Evolutionary conservation across 2,797 vertebrate species (phyloP), one percentile per base, ranked within the genome.

Genomic region (Rhyacichthys aspro): DNA sequence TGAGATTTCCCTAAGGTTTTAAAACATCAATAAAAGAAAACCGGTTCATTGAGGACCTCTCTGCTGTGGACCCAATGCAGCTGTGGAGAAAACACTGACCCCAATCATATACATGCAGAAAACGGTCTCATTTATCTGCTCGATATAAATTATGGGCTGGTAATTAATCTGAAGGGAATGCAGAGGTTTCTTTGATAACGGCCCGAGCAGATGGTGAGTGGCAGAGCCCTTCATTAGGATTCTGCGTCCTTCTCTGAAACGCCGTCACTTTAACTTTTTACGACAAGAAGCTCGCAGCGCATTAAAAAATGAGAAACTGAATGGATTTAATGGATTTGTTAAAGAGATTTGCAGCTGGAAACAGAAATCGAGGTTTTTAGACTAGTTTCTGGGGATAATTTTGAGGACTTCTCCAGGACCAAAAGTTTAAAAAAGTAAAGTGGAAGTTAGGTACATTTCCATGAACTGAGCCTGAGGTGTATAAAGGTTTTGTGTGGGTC

Each of bases 91-190:
- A 62, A 18, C 10, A 37, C 12, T 49, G 64, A 72, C 67, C 47
- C 41, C 19, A 43, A 54, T 38, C 19, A 58, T 55, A 37, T 11
- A 52, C 16, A 74, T 57, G 48, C 9, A 37, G 59, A 44, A 53
- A 72, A 78, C 59, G 68, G 63, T 72, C 53, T 59, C 44, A 66
- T 53, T 71, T 77, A 79, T 53, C 46, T 65, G 62, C 48, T 23
- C 56, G 57, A 47, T 55, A 11, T 60, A 58, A 70, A 71, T 81
- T 72, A 80, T 53, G 70, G 53, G 55, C 73, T 43, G 5, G 63
- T 88, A 83, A 88, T 88, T 84, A 83, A 91, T 85, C 78, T 59
- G 32, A 37, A 72, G 80, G 75, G 83, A 85, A 33, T 38, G 45
- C 60, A 38, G 65, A 37, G 47, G 45, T 43, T 59, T 75, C 79